Evolutionary conservation across 2,113 vertebrate genomes (phyloP).

Genomic region (Clinocottus analis): DNA sequence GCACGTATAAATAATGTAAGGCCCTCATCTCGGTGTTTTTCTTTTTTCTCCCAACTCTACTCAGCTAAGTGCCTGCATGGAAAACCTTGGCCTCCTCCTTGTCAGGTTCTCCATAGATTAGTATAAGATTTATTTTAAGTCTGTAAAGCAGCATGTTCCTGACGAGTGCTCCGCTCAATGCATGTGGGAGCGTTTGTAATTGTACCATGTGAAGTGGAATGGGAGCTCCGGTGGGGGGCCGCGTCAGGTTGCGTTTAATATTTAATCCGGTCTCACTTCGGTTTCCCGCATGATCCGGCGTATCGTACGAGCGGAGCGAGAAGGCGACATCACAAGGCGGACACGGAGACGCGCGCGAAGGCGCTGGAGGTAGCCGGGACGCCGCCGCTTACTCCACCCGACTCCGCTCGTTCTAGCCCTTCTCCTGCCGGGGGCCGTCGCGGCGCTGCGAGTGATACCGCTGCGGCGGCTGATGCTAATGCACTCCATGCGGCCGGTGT

Average conservation of each 20-base stretch:
- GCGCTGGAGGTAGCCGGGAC: slow-evolving; percentile 43
- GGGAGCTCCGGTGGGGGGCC: slow-evolving; percentile 85
- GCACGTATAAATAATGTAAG: slow-evolving; percentile 99
- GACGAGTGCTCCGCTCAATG: slow-evolving; percentile 89
- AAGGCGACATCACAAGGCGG: slow-evolving; percentile 43
- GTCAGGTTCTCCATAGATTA: slow-evolving; percentile 99
- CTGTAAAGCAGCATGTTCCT: slow-evolving; percentile 93
- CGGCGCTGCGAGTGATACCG: slow-evolving; percentile 32
- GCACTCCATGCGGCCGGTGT: slow-evolving; percentile 64
- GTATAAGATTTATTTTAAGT: slow-evolving; percentile 99
- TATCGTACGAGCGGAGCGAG: slow-evolving; percentile 40
- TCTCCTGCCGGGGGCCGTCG: slow-evolving; percentile 3
- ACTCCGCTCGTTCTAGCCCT: slow-evolving; percentile 32
- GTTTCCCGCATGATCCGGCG: slow-evolving; percentile 69
- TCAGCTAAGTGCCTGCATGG: slow-evolving; percentile 95
- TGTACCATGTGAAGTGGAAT: slow-evolving; percentile 88
- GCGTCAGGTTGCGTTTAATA: slow-evolving; percentile 84
- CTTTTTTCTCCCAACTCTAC: slow-evolving; percentile 85
- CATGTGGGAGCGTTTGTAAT: slow-evolving; percentile 93
- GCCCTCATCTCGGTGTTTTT: slow-evolving; percentile 57
- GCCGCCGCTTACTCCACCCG: slow-evolving; percentile 28
- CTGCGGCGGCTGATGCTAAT: slow-evolving; percentile 58
- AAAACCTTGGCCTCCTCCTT: slow-evolving; percentile 95
- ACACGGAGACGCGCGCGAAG: slow-evolving; percentile 59
- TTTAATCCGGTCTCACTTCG: slow-evolving; percentile 80